phyloP scores from a whole-genome alignment of 2,888 invertebrate genomes.

The Mythimna ferrago region DNA sequence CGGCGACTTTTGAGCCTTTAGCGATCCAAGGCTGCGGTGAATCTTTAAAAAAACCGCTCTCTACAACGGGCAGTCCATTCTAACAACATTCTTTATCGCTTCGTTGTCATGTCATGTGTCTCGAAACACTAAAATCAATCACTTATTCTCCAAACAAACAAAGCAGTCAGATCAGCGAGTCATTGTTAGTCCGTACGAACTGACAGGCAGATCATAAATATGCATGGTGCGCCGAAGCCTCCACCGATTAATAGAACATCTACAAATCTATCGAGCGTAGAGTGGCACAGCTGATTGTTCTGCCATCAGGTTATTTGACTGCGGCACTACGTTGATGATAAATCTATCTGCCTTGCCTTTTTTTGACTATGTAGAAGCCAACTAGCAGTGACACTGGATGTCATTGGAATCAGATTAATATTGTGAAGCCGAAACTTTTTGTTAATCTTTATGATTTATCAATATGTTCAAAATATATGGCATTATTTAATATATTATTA shows the following conservation, averaged over 20 bases:
- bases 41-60: no score
- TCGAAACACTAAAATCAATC: conserved; percentile 2
- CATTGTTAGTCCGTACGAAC: conserved; percentile 31
- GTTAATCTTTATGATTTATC: no score
- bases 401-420: no score
- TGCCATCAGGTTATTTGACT: background rate
- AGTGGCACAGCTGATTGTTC: conserved; percentile 28
- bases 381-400: no score
- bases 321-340: background rate
- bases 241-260: conserved; percentile 62
- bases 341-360: background rate
- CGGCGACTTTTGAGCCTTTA: no score
- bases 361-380: no score
- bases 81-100: no score
- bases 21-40: no score
- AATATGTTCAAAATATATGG: no score
- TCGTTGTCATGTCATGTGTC: background rate
- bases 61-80: no score
- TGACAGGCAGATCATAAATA: conserved; percentile 59
- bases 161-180: conserved; percentile 31
- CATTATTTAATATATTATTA: no score
- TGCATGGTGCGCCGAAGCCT: conserved; percentile 51
- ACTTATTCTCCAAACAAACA: conserved; percentile 18
- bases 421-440: no score
- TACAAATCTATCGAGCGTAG: conserved; percentile 45